Evolutionary conservation across 2,888 invertebrate genomes (phyloP), one percentile per base, ranked within the genome.

Genomic region (Deladenus siricidicola): DNA sequence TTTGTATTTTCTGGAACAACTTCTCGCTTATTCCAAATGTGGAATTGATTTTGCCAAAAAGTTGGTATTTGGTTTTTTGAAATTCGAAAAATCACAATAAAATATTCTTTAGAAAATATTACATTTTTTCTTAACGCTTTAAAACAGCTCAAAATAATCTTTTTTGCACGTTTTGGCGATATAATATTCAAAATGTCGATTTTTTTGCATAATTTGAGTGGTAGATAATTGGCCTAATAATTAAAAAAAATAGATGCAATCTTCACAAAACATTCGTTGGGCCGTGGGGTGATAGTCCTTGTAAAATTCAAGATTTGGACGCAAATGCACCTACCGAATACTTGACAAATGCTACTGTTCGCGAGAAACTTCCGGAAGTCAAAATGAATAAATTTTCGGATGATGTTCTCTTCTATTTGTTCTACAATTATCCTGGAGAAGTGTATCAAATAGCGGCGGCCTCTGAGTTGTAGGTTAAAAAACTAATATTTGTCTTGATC

Each of bases 371-470:
- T 82, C 92, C 96, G 75, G 88, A 90, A 76, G 86, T 98, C 81
- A 90, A 92, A 83, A 85, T 96, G 82, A 90, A 88, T 84, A 87
- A 93, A 83, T 92, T 74, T 14, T 68, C 72, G 29, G 98, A 99
- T 83, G 96, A 99, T 83, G 86, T 96, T 80, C 85, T 99, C 78
- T 98, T 98, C 85, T 98, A 91, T 84, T 86, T 98, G 84, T 98
- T 96, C 85, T 98, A 98, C 84, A 94, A 92, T 84, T 94, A 91
- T 83, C 90, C 91, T 80, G 93, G 94, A 77, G 96, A 98, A 84
- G 88, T 91, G 76, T 86, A 96, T 84, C 98, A 98, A 85, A 85
- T 96, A 78, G 91, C 91, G 79, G 94, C 94, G 72, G 96, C 96
- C 78, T 87, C 63, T 48, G 76, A 76, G 69, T 64, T 76, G 76